phyloP scores from a whole-genome alignment of 1,140 invertebrate genomes.

The Lamellibrachia luymesi region DNA sequence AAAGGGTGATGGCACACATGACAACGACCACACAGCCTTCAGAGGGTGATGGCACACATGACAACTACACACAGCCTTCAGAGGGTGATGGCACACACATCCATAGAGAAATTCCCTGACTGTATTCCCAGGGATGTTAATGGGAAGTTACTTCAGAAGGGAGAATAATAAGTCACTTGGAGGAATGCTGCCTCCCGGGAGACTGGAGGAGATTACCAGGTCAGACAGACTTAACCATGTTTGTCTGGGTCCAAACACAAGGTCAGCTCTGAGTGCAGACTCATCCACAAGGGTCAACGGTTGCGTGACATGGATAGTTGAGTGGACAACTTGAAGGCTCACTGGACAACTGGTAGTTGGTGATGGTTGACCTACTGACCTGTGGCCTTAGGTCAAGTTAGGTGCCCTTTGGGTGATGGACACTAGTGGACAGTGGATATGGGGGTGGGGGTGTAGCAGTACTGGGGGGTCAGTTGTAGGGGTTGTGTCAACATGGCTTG shows the following conservation, averaged over 20 bases:
- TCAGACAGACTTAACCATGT: not conserved
- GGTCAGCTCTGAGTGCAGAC: not conserved
- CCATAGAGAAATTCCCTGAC: too few species aligned
- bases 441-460: not conserved
- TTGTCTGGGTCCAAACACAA: too few species aligned
- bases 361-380: not conserved
- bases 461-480: not conserved
- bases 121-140: too few species aligned
- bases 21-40: too few species aligned
- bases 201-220: not conserved
- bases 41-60: too few species aligned
- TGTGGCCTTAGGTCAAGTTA: not conserved
- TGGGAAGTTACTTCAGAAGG: too few species aligned
- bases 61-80: too few species aligned
- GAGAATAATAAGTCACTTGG: too few species aligned
- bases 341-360: not conserved
- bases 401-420: too few species aligned
- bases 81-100: too few species aligned
- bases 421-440: not conserved
- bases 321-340: not conserved
- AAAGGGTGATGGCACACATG: too few species aligned
- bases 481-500: not conserved
- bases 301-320: not conserved
- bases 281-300: not conserved
- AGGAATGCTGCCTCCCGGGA: too few species aligned